phyloP scores from a whole-genome alignment of 2,797 vertebrate genomes.

The Hemitrygon akajei region DNA sequence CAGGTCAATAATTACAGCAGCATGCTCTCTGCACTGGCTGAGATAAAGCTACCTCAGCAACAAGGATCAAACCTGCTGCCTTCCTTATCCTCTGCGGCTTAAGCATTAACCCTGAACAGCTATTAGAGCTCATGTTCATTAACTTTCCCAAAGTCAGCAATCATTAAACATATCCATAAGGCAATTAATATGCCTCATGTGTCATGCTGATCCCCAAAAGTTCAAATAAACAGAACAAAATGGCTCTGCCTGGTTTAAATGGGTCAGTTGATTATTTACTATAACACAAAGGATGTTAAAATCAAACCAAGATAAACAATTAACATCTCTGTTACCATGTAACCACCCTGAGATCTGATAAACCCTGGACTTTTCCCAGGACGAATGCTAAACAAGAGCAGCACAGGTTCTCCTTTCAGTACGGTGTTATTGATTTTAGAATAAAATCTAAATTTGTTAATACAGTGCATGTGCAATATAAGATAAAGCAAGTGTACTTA shows the following conservation, averaged over 20 bases:
- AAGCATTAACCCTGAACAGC: not conserved
- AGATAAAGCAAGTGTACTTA: slow-evolving; percentile 8
- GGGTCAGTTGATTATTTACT: slow-evolving; percentile 36
- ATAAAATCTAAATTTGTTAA: slow-evolving; percentile 26
- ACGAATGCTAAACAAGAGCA: not conserved
- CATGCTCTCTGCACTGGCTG: not conserved
- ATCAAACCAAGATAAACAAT: slow-evolving; percentile 23
- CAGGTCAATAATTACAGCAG: not conserved
- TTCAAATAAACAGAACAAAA: slow-evolving; percentile 24
- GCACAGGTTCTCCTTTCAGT: slow-evolving; percentile 10
- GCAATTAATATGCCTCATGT: slow-evolving; percentile 1
- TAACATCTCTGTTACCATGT: slow-evolving; percentile 28
- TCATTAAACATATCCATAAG: slow-evolving; percentile 27
- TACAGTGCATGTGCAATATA: slow-evolving; percentile 7
- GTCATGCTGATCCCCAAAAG: not conserved
- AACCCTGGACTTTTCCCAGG: not conserved
- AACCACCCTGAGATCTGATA: slow-evolving; percentile 17
- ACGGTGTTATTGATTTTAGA: slow-evolving; percentile 10
- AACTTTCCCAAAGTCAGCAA: slow-evolving; percentile 25
- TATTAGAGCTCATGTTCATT: slow-evolving; percentile 35
- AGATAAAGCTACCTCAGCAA: slow-evolving; percentile 4
- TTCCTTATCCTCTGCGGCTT: not conserved
- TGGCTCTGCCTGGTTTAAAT: slow-evolving; percentile 1
- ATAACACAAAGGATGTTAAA: slow-evolving; percentile 27
- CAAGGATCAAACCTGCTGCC: not conserved